Evolutionary conservation across 2,888 invertebrate genomes (phyloP), one percentile per base, ranked within the genome.

Genomic region (Beris chalybata): DNA sequence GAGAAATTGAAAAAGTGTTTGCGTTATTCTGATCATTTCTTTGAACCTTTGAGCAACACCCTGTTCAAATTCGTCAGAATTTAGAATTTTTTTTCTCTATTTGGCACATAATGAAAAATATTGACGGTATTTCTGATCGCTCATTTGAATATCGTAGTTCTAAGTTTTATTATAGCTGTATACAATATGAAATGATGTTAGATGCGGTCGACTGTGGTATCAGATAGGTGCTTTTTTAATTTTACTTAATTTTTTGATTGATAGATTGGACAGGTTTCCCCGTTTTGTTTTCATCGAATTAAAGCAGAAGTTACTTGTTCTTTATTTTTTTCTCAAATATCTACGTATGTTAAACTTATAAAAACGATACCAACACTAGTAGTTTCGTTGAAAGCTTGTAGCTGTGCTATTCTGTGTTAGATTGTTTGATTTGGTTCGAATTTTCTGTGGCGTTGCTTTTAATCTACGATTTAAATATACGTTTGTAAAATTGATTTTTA

Each of bases 261-360:
- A 61, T 61, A 50, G 50, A 61, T 52, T 59, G 52, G 50, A 61
- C 61, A 61, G 61, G 61, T 61, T 61, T 56, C 22, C 6, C 47
- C 61, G 61, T 50, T 61, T 61, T 52, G 52, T 61, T 61, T 61
- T 61, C 61, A 61, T 52, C 61, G 61, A 61, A 50, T 52, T 56
- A 56, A 48, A 44, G 48, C 58, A 48, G 32, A 56, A 56, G 56
- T 56, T 56, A 56, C 56, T 56, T 6, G 56, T 9, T 38, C 43
- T 38, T 31, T 38, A 43, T 38, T 59, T 59, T 57, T 38, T 56
- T 38, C n/a, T 43, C 31, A 4, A 48, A 38, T n/a, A 29, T 5
- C 4, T 52, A 13, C 56, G 4, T 32, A 31, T 32, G n/a, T 29
- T 3, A 31, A 54, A 12, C 12, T 52, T 4, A 54, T 30, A 31